Evolutionary conservation across 1,140 invertebrate species (phyloP), one percentile per base, ranked within the genome.

Genomic region (Polypedilum vanderplanki): DNA sequence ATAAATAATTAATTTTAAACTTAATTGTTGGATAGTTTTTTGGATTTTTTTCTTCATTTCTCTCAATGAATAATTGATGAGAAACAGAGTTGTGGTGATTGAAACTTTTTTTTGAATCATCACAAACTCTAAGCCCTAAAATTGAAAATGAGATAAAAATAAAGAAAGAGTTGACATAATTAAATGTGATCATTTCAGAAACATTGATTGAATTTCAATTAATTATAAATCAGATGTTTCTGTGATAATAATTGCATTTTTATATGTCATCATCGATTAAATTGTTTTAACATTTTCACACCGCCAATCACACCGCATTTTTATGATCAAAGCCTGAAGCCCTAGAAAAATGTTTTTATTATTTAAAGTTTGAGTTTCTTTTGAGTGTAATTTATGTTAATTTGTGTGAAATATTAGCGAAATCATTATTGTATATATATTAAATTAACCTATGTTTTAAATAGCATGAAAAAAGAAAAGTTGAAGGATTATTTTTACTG

Each of bases 1-100:
- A 70, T 70, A 18, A 70, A 70, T 70, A 70, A 70, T 70, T 70
- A 20, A 18, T 70, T 70, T 70, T 70, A 33, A 33, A 33, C 24
- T 33, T 33, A 20, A 70, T 70, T 70, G 65, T 70, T 70, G 20
- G 18, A 18, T 70, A 70, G 65, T 70, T 70, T 70, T 22, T 70
- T 70, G 65, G 65, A 70, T 20, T 18, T 18, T 33, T 33, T 3
- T 57, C n/a, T n/a, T n/a, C n/a, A n/a, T n/a, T n/a, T n/a, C n/a
- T n/a, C n/a, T n/a, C n/a, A n/a, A 57, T 57, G 15, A n/a, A 57
- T 57, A 57, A 4, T 33, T 33, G 24, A 33, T 33, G 24, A 33
- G 24, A 33, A 3, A 33, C 24, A 33, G 24, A 33, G 24, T 33
- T 33, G 24, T 33, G 24, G 5, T 33, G 24, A 33, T 33, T 33